A percentile compares a stretch with the other conserved stretches of the same genome.
Evolutionary conservation across 1,140 invertebrate genomes (phyloP).

Genomic region (Drosophila athabasca): DNA sequence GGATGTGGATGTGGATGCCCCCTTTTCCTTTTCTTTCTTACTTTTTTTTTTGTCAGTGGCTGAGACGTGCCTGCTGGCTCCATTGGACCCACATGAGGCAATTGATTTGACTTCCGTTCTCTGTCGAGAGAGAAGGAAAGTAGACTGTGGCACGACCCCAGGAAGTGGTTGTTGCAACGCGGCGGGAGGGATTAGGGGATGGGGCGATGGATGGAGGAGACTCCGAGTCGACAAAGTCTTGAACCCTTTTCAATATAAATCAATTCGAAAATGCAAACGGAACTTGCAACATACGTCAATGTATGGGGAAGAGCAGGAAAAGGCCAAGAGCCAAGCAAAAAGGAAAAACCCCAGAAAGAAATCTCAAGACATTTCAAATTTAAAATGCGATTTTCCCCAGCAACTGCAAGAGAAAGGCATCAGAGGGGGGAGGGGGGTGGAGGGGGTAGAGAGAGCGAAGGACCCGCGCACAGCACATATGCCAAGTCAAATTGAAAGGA

Average conservation of each 20-base stretch:
- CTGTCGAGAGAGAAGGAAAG: slow-evolving; percentile 19
- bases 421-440: not conserved
- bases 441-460: slow-evolving; percentile 1
- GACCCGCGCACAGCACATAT: slow-evolving; percentile 56
- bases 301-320: slow-evolving; percentile 32
- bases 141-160: slow-evolving; percentile 29
- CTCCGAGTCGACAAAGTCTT: slow-evolving; percentile 41
- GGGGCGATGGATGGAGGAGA: slow-evolving; percentile 8
- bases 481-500: slow-evolving; percentile 84
- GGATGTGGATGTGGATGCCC: slow-evolving; percentile 20
- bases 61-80: slow-evolving; percentile 41
- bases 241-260: slow-evolving; percentile 80
- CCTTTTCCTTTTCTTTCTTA: too few species aligned
- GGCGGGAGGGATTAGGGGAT: too few species aligned
- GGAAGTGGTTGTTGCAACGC: slow-evolving; percentile 59
- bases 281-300: slow-evolving; percentile 76
- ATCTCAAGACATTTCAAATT: slow-evolving; percentile 82
- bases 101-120: slow-evolving; percentile 77
- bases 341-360: slow-evolving; percentile 37
- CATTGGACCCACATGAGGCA: slow-evolving; percentile 36
- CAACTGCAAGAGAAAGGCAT: slow-evolving; percentile 29
- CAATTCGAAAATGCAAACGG: slow-evolving; percentile 67
- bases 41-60: slow-evolving; percentile 13
- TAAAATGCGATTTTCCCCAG: slow-evolving; percentile 75
- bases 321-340: slow-evolving; percentile 18